A percentile compares a stretch with the other conserved stretches of the same genome.
Evolutionary conservation across 1,140 invertebrate species (phyloP).

Genomic region (Trissolcus basalis): DNA sequence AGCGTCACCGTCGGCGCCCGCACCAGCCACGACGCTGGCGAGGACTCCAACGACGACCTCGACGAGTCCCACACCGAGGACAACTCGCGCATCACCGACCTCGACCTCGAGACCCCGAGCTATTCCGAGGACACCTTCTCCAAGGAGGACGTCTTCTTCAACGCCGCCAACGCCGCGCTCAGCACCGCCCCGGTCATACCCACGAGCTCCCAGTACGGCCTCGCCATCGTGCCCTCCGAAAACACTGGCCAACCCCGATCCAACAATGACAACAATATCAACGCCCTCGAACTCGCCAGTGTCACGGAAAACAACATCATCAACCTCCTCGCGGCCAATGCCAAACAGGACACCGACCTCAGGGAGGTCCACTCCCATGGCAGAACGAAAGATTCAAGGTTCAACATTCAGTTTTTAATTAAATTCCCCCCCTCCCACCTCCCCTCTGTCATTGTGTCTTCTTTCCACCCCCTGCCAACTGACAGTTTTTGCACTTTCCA

Average conservation of each 20-base stretch:
- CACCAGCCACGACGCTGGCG: conserved; percentile 89
- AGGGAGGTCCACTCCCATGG: conserved; percentile 84
- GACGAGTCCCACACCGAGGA: conserved; percentile 94
- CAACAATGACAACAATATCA: conserved; percentile 79
- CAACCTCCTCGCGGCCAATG: conserved; percentile 72
- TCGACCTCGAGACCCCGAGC: conserved; percentile 89
- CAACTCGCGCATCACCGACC: conserved; percentile 85
- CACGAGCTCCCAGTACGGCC: conserved; percentile 88
- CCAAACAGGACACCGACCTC: conserved; percentile 80
- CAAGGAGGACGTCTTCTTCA: conserved; percentile 88
- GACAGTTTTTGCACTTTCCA: background rate
- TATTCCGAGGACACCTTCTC: conserved; percentile 90
- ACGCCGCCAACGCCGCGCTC: conserved; percentile 83
- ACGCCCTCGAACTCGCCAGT: conserved; percentile 77
- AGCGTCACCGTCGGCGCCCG: conserved; percentile 88
- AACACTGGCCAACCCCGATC: conserved; percentile 79
- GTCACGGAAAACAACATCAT: conserved; percentile 76
- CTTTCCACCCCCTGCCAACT: background rate
- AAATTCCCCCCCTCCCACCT: too few species aligned
- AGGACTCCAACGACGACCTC: conserved; percentile 94
- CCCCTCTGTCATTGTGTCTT: too few species aligned
- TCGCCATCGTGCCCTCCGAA: conserved; percentile 84
- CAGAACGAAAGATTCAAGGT: conserved; percentile 85
- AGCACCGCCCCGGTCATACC: conserved; percentile 88
- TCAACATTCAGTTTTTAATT: background rate